A percentile compares a stretch with the other conserved stretches of the same genome.
Conservation (phyloP, 2,888 invertebrate species). For the Notodonta dromedarius region DNA sequence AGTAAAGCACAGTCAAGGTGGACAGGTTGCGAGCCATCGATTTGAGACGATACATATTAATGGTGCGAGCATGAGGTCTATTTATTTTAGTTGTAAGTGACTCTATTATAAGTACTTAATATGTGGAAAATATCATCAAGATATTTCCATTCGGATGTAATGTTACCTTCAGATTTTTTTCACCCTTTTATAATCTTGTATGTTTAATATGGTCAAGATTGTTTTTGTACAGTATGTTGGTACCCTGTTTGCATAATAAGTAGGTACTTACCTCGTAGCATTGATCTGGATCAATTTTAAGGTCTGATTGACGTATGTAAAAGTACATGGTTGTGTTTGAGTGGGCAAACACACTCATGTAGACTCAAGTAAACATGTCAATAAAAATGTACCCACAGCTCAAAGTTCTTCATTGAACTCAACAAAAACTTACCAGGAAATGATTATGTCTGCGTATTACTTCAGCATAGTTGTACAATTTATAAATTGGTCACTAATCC, state of each 20-base stretch:
- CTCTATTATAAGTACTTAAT: background rate
- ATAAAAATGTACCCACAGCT: constrained; percentile 25
- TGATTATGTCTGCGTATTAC: constrained; percentile 44
- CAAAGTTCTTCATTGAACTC: constrained; percentile 36
- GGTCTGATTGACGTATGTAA: constrained; percentile 5
- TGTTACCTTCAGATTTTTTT: no score
- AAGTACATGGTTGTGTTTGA: background rate
- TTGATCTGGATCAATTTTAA: background rate
- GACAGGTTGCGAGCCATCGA: constrained; percentile 15
- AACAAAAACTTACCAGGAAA: constrained; percentile 57
- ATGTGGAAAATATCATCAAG: background rate
- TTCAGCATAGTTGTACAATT: constrained; percentile 33
- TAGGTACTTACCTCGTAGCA: background rate
- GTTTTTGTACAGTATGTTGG: background rate
- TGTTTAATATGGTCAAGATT: background rate
- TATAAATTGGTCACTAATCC: constrained; percentile 41
- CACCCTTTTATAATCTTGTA: background rate
- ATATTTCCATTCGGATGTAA: no score
- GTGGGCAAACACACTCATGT: constrained; percentile 13
- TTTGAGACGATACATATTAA: background rate
- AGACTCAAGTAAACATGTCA: background rate
- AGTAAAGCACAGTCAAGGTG: constrained; percentile 39
- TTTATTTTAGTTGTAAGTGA: background rate
- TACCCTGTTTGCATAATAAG: background rate
- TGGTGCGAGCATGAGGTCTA: background rate